Base-by-base conservation (phyloP, 2,797 vertebrate genomes). In the Hydrocynus forskahlii region DNA sequence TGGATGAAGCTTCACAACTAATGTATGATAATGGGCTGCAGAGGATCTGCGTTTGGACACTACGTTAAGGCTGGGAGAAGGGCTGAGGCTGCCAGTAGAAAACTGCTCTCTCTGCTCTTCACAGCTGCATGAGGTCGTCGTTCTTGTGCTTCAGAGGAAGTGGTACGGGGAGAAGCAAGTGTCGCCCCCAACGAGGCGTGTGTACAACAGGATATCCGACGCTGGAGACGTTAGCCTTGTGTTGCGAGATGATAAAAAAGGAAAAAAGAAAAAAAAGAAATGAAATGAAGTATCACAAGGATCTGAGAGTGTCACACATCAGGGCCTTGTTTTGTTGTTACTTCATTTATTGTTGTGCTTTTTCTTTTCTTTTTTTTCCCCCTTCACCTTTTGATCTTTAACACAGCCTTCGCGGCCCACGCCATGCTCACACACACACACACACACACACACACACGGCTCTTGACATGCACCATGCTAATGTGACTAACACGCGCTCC, bases 181-280 rank as follows among this genome's bases (percentile, higher is more conserved):
- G 79, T 87, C 71, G 80, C 76, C 67, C 85, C 86, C 85, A 90
- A 86, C 86, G 83, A 87, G 79, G 83, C 83, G 89, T 89, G 87
- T 91, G 88, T 88, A 83, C 80, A 92, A 91, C 93, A 92, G 93
- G 93, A 94, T 92, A 91, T 94, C 93, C 91, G 88, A 93, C 79
- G 88, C 83, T 89, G 88, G 86, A 91, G 91, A 91, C 73, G 74
- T 85, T 83, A 73, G 77, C 71, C 81, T 83, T 69, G 90, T 82
- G 83, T 78, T 77, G 40, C 76, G 72, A 80, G 67, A 50, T 69
- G 75, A 80, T 80, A 81, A 79, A 80, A 83, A 79, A 80, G 40
- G 13, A 4, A 23, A 12, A 14, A 2, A 17, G 43, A 67, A 63
- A 75, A 70, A 74, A 38, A 9, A 40, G 14, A 50, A 6, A 73